A percentile compares a stretch with the other conserved stretches of the same genome.
phyloP scores from a whole-genome alignment of 1,140 invertebrate species.

The Nephila pilipes region DNA sequence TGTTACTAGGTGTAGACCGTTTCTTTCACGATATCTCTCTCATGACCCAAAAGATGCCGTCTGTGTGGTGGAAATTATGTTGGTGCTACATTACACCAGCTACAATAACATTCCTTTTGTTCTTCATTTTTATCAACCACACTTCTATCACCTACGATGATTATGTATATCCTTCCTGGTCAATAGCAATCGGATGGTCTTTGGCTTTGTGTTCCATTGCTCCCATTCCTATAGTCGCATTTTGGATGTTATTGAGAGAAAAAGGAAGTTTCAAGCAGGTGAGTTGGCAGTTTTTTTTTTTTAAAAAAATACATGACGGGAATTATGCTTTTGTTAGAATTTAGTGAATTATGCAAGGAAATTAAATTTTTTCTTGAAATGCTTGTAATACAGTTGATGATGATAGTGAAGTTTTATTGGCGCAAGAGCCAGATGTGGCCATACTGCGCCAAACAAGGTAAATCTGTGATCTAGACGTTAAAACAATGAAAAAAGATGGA shows the following conservation, averaged over 20 bases:
- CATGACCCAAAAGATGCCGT: conserved; percentile 48
- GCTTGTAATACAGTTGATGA: no score
- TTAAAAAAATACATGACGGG: no score
- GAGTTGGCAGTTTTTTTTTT: background rate
- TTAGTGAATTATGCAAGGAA: no score
- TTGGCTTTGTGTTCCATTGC: conserved; percentile 81
- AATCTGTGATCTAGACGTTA: no score
- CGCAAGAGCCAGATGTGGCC: no score
- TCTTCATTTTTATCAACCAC: conserved; percentile 65
- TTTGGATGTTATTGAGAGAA: background rate
- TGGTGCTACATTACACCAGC: conserved; percentile 67
- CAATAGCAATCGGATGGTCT: conserved; percentile 89
- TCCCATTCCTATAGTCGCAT: conserved; percentile 63
- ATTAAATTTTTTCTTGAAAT: no score
- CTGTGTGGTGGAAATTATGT: conserved; percentile 73
- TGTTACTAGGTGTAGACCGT: conserved; percentile 55
- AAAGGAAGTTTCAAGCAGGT: conserved; percentile 59
- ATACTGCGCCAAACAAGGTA: no score
- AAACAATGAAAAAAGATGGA: no score
- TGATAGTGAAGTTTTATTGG: no score
- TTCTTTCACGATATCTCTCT: conserved; percentile 67
- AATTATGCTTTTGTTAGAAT: no score
- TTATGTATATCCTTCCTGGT: conserved; percentile 88
- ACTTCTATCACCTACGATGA: conserved; percentile 55
- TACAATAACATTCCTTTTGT: conserved; percentile 24